Evolutionary conservation across 2,113 vertebrate species (phyloP).

Genomic region (Genyomyrus donnyi): DNA sequence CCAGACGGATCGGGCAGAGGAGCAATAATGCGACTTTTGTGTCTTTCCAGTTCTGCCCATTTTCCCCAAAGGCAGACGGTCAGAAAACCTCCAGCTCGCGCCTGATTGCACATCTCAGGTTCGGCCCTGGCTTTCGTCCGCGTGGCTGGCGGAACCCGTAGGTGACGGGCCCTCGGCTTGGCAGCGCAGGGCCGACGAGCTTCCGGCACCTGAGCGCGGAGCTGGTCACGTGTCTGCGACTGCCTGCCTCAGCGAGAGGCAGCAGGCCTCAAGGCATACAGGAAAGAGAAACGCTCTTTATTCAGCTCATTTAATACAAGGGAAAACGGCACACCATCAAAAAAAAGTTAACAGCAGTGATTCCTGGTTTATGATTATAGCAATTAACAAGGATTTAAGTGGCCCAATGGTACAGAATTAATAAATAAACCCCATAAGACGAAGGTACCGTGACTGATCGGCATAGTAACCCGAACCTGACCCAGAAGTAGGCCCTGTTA

Average conservation of each 20-base stretch:
- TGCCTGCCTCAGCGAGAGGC: background rate
- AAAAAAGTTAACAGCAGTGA: background rate
- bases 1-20: conserved; percentile 25
- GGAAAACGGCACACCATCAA: background rate
- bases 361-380: background rate
- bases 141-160: background rate
- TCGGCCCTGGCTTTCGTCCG: conserved; percentile 1
- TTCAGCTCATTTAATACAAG: no score
- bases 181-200: background rate
- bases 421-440: conserved; percentile 30
- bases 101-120: conserved; percentile 13
- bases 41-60: background rate
- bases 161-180: background rate
- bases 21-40: conserved; percentile 9
- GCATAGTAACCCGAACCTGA: conserved; percentile 35
- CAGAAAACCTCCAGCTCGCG: conserved; percentile 14
- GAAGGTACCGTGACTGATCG: conserved; percentile 18
- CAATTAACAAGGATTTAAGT: background rate
- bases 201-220: background rate
- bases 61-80: conserved; percentile 6
- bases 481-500: conserved; percentile 55
- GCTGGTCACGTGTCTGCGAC: background rate
- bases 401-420: conserved; percentile 11
- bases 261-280: background rate
- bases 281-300: background rate